Percentiles rank a stretch among this genome's conserved stretches.
These are phyloP conservation scores for Bombus superbus DNA, from an alignment of 1,140 invertebrate species.

Conservation along the genomic window DNA sequence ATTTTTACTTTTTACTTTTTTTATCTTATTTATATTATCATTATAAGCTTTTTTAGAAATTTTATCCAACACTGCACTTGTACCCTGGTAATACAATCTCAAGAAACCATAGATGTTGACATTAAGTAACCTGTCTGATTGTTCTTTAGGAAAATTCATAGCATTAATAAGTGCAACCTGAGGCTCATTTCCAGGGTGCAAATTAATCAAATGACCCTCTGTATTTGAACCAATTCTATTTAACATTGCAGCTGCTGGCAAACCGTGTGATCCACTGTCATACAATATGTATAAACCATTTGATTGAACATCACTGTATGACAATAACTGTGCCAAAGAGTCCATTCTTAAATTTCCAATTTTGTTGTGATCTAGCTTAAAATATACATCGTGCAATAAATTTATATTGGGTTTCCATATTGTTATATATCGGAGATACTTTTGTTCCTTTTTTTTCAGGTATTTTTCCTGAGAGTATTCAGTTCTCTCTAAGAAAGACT, in stretches of 20 bases:
- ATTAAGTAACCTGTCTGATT: constrained; percentile 86
- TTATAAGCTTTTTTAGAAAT: constrained; percentile 18
- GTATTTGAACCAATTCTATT: constrained; percentile 87
- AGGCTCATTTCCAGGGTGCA: constrained; percentile 90
- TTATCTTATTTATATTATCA: background rate
- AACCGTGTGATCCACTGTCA: constrained; percentile 92
- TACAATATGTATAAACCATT: constrained; percentile 92
- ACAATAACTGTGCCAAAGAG: constrained; percentile 93
- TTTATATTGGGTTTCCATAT: constrained; percentile 90
- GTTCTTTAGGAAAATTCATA: constrained; percentile 89
- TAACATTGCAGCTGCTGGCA: constrained; percentile 92
- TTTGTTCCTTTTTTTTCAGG: constrained; percentile 95
- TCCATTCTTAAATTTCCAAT: constrained; percentile 92
- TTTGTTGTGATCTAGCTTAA: constrained; percentile 89
- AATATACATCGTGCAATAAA: constrained; percentile 91
- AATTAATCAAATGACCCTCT: constrained; percentile 87
- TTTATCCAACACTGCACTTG: constrained; percentile 43
- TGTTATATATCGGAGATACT: constrained; percentile 92
- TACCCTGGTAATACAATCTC: constrained; percentile 85
- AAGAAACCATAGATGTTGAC: constrained; percentile 90
- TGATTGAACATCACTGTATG: constrained; percentile 90
- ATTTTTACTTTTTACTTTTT: background rate
- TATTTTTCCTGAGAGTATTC: constrained; percentile 97
- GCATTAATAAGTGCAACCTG: constrained; percentile 90
- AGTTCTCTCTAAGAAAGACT: constrained; percentile 93